Evolutionary conservation across 2,797 vertebrate genomes (phyloP).

Genomic region (Bucorvus abyssinicus): DNA sequence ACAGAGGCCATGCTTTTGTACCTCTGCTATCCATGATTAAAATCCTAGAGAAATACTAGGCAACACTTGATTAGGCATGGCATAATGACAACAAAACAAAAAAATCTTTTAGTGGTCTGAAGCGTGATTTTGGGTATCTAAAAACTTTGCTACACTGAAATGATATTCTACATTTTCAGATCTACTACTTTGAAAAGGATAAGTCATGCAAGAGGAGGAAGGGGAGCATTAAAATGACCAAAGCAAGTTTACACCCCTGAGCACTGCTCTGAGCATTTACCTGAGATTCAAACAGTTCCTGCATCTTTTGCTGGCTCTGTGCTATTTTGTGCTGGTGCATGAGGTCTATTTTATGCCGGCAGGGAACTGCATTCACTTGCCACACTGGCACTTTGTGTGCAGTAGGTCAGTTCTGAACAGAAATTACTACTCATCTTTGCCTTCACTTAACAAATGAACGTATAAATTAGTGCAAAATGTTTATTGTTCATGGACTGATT

Average conservation of each 20-base stretch:
- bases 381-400: neutral
- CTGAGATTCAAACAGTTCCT: neutral
- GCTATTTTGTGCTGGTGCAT: no score
- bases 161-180: neutral
- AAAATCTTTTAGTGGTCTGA: neutral
- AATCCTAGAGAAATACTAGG: neutral
- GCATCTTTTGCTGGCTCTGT: neutral
- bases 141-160: neutral
- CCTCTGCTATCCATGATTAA: neutral
- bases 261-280: neutral
- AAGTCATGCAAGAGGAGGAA: neutral
- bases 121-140: neutral
- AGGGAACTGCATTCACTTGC: neutral
- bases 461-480: neutral
- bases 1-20: neutral
- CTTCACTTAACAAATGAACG: neutral
- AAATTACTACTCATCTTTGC: neutral
- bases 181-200: neutral
- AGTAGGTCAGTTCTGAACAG: neutral
- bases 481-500: neutral
- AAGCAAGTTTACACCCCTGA: neutral
- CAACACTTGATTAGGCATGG: neutral
- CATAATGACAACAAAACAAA: neutral
- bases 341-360: neutral
- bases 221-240: neutral